These are phyloP conservation scores for Aldabrachelys gigantea DNA, from an alignment of 2,113 vertebrate genomes.

Conservation along the genomic window DNA sequence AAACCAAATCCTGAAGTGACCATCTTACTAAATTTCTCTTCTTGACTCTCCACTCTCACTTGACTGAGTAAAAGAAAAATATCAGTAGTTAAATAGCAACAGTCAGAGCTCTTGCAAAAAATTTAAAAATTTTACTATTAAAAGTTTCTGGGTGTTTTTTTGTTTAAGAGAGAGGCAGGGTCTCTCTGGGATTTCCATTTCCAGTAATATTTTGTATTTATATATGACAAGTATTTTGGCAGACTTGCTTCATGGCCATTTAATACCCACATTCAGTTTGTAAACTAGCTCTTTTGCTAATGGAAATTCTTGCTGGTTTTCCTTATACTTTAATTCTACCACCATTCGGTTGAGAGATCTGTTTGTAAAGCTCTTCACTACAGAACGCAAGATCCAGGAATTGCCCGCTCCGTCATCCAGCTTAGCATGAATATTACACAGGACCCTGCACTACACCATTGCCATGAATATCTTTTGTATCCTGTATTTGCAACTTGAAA, in stretches of 20 bases:
- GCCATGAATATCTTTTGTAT: neutral
- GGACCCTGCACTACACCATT: neutral
- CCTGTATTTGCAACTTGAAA: neutral
- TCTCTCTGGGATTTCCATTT: neutral
- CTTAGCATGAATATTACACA: neutral
- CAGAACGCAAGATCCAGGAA: neutral
- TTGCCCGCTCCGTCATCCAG: neutral
- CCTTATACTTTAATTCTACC: neutral
- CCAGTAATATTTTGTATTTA: neutral
- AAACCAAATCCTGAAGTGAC: neutral
- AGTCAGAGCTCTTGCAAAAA: neutral
- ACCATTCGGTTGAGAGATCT: neutral
- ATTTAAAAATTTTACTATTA: neutral
- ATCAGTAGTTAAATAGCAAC: neutral
- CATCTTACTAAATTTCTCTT: neutral
- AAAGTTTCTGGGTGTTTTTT: neutral
- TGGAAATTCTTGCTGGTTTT: neutral
- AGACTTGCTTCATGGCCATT: neutral
- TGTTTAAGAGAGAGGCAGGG: neutral
- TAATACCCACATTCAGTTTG: neutral
- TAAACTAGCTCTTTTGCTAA: neutral
- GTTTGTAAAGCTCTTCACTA: neutral
- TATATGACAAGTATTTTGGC: neutral
- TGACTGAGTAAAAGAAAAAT: neutral
- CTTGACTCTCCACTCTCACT: neutral